Conservation (phyloP, 2,113 vertebrate species). For the Alosa alosa region DNA sequence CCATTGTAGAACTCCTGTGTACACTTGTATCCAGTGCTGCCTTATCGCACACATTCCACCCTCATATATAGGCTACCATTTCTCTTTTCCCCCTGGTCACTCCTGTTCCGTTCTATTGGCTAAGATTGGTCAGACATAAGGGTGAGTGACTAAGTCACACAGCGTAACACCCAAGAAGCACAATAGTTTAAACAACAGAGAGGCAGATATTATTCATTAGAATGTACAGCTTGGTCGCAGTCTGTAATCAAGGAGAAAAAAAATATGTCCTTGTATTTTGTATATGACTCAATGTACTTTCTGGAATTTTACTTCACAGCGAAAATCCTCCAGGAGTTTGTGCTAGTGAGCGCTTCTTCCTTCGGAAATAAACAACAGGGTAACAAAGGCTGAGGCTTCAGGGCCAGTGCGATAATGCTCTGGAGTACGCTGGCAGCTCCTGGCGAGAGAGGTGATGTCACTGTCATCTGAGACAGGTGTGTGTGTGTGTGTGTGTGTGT, state of each 20-base stretch:
- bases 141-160: neutral
- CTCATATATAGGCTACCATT: neutral
- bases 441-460: neutral
- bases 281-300: neutral
- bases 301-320: neutral
- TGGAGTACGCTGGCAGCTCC: neutral
- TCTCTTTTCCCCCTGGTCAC: neutral
- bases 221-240: neutral
- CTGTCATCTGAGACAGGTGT: constrained; percentile 9
- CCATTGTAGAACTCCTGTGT: neutral
- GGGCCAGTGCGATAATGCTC: neutral
- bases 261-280: neutral
- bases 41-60: neutral
- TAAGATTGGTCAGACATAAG: neutral
- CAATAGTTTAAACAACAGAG: neutral
- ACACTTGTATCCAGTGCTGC: neutral
- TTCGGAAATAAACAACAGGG: neutral
- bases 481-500: constrained; percentile 10
- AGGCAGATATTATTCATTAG: neutral
- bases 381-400: neutral
- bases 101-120: neutral
- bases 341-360: neutral
- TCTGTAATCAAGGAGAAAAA: neutral
- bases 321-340: constrained; percentile 1
- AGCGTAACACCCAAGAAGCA: neutral